Base-by-base conservation (phyloP, 2,888 invertebrate genomes). In the Tinea pellionella region DNA sequence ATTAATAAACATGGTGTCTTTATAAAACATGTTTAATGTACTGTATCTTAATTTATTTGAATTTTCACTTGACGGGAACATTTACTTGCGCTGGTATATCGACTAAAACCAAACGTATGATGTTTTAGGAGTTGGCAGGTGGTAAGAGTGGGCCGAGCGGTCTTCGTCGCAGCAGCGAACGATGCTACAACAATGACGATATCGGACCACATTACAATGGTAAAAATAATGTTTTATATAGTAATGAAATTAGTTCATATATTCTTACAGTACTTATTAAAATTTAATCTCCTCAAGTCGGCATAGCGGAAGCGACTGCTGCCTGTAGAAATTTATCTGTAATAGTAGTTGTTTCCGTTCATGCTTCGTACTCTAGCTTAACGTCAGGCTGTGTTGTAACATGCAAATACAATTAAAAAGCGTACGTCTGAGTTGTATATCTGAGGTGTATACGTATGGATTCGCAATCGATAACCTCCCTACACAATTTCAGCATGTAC, bases 51-150 rank as follows among this genome's bases (percentile, higher is more conserved):
- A 16, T 16, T 13, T 1, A 18, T 51, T 4, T 19, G 18, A 51
- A 37, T 4, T 9, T 30, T 30, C 30, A 30, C 37, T 12, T 37
- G 37, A 37, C 37, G 37, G 9, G 2, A 2, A 37, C 37, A 37
- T 37, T 37, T 9, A 37, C 9, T 37, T 37, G 4, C 9, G 30
- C 9, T 37, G 37, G 9, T n/a, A 37, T 37, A 9, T 12, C 37
- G 6, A 3, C n/a, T 37, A 37, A 37, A 12, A 9, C 30, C 9
- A n/a, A 37, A 9, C 3, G n/a, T n/a, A 37, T 37, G 47, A 1
- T 47, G 15, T 63, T 63, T 42, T 71, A 86, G 86, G 86, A 86
- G 73, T 75, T 86, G 74, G 81, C 83, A 59, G 83, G 84, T 29
- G 83, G 83, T 56, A 84, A 76, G 67, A 80, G 82, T 64, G 80